These are phyloP conservation scores for Periplaneta americana DNA, from an alignment of 1,140 invertebrate species.

Conservation along the genomic window DNA sequence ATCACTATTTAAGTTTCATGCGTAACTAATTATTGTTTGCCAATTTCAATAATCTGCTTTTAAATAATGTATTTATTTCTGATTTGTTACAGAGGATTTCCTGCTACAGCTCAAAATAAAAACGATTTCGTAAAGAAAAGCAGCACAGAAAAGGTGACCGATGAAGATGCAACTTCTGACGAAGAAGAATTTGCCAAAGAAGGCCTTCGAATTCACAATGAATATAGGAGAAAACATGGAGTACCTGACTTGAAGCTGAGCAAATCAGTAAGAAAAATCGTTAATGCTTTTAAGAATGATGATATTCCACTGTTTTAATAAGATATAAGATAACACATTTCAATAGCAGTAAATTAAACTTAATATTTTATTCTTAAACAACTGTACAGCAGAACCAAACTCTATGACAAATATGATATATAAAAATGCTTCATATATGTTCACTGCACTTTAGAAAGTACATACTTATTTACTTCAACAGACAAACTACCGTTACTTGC, in stretches of 20 bases:
- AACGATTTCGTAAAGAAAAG: neutral
- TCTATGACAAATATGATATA: too few relatives aligned
- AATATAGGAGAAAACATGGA: slow-evolving; percentile 67
- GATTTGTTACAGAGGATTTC: neutral
- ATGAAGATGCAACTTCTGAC: slow-evolving; percentile 22
- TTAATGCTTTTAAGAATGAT: too few relatives aligned
- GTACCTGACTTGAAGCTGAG: slow-evolving; percentile 55
- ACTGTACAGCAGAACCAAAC: too few relatives aligned
- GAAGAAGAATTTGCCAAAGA: slow-evolving; percentile 50
- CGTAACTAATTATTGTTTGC: too few relatives aligned
- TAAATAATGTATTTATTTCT: neutral
- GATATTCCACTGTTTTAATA: neutral
- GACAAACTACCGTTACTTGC: too few relatives aligned
- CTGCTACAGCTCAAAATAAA: neutral
- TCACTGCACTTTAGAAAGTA: too few relatives aligned
- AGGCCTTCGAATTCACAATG: slow-evolving; percentile 68
- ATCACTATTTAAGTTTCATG: too few relatives aligned
- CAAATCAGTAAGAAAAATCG: slow-evolving; percentile 47
- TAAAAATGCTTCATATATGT: too few relatives aligned
- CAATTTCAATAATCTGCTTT: too few relatives aligned
- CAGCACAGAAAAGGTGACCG: neutral
- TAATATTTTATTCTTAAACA: too few relatives aligned
- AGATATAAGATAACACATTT: too few relatives aligned
- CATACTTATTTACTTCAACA: neutral
- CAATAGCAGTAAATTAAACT: too few relatives aligned